Base-by-base conservation (phyloP, 92 coral and sea anemone genomes). In the Meandrina meandrites region DNA sequence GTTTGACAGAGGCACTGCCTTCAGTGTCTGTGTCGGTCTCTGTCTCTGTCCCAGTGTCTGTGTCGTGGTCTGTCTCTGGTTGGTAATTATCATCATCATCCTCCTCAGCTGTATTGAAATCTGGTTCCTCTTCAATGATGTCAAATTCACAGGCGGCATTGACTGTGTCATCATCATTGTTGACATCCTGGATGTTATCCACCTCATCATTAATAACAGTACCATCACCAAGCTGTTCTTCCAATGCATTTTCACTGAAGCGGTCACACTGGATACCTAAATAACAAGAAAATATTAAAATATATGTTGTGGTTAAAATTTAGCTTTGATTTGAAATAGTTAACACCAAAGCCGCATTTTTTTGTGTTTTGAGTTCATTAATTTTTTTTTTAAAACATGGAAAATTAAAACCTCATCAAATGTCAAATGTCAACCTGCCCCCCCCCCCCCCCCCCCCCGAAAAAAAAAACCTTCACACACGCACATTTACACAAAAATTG, bases 101-200 rank as follows among this genome's bases (percentile, higher is more conserved):
- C n/a, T 0, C 27, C 78, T 2, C 45, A 73, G 42, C 21, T 17
- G 21, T 1, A 42, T 34, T 16, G 22, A 15, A 73, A 16, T 31
- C 75, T 3, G 86, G 86, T 47, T 82, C 86, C 60, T 82, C 78
- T 37, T 82, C 88, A 67, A 85, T 76, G 21, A 27, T 12, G 24
- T 53, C 88, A 85, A 37, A 75, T 12, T 75, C 79, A 47, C 79
- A 37, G 12, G 17, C 82, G 31, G 75, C 88, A 66, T 85, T 82
- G 28, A n/a, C 64, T 4, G 58, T 16, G 58, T 75, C 82, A 6
- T 79, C 83, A n/a, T n/a, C n/a, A n/a, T n/a, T n/a, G n/a, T n/a
- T n/a, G 18, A 1, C 79, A 62, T n/a, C 83, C 21, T 79, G 35
- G 83, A 18, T 54, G 83, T 79, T 71, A 31, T 16, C 13, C 83